Percentiles rank a stretch among this genome's conserved stretches.
Evolutionary conservation across 23 tunicate species (phyloP).

Genomic region (Trididemnum nubilum): DNA sequence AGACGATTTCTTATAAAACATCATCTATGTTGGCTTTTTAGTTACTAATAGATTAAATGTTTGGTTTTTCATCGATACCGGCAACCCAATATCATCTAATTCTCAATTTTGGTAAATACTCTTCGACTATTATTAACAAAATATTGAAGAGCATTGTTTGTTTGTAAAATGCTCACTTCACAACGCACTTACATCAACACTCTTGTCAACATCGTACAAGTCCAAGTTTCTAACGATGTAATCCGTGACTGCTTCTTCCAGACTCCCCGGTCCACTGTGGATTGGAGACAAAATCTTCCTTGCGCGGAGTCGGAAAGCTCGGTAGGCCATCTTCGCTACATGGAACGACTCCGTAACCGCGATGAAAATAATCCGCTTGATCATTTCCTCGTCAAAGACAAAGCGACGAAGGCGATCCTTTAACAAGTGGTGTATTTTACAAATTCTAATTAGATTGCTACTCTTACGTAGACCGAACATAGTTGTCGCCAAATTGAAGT

Average conservation of each 20-base stretch:
- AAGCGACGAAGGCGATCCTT: constrained; percentile 93
- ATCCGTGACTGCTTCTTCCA: constrained; percentile 96
- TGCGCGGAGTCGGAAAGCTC: constrained; percentile 94
- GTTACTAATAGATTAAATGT: too few relatives aligned
- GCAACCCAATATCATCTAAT: too few relatives aligned
- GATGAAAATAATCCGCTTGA: constrained; percentile 88
- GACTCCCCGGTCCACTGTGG: constrained; percentile 84
- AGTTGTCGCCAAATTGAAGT: background rate
- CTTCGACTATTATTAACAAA: too few relatives aligned
- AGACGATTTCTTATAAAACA: too few relatives aligned
- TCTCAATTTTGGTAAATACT: too few relatives aligned
- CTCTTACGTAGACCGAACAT: too few relatives aligned
- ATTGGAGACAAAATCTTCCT: constrained; percentile 82
- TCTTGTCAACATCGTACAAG: constrained; percentile 86
- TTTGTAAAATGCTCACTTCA: too few relatives aligned
- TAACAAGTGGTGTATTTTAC: background rate
- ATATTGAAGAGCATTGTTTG: too few relatives aligned
- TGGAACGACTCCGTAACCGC: constrained; percentile 92
- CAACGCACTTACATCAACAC: constrained; percentile 97
- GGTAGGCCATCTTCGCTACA: constrained; percentile 93
- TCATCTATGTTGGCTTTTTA: too few relatives aligned
- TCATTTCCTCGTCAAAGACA: constrained; percentile 92
- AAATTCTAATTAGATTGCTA: too few relatives aligned
- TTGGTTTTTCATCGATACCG: too few relatives aligned
- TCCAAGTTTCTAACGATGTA: constrained; percentile 97